A percentile compares a stretch with the other conserved stretches of the same genome.
Conservation (phyloP, 2,888 invertebrate species). For the Phlogophora meticulosa region DNA sequence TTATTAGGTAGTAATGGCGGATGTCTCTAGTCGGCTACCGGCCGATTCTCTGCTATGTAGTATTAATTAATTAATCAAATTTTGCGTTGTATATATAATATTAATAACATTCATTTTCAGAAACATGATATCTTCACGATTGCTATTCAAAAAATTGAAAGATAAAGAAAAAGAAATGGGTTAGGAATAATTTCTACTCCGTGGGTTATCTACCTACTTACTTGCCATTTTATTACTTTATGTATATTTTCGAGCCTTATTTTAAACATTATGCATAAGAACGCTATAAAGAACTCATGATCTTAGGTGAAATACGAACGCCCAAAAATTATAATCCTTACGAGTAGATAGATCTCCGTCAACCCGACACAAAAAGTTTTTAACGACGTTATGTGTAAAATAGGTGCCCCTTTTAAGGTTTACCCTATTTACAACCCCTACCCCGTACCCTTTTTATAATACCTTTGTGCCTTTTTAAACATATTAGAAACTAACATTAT, state of each 20-base stretch:
- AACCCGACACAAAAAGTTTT: slow-evolving; percentile 43
- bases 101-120: background rate
- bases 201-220: too few relatives aligned
- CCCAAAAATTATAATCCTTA: background rate
- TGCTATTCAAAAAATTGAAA: too few relatives aligned
- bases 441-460: slow-evolving; percentile 46
- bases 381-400: slow-evolving; percentile 41
- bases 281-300: background rate
- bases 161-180: too few relatives aligned
- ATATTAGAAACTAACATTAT: background rate
- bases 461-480: slow-evolving; percentile 34
- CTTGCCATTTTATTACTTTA: too few relatives aligned
- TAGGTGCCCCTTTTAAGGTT: slow-evolving; percentile 30
- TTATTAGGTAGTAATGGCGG: too few relatives aligned
- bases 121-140: slow-evolving; percentile 1
- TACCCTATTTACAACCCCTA: slow-evolving; percentile 44
- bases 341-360: background rate
- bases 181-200: too few relatives aligned
- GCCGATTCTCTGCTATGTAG: too few relatives aligned
- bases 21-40: too few relatives aligned
- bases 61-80: slow-evolving; percentile 4
- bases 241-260: too few relatives aligned
- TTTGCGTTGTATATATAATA: background rate
- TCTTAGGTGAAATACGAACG: background rate
- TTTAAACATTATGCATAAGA: too few relatives aligned